A percentile compares a stretch with the other conserved stretches of the same genome.
Evolutionary conservation across 2,888 invertebrate genomes (phyloP).

Genomic region (Agriopis aurantiaria): DNA sequence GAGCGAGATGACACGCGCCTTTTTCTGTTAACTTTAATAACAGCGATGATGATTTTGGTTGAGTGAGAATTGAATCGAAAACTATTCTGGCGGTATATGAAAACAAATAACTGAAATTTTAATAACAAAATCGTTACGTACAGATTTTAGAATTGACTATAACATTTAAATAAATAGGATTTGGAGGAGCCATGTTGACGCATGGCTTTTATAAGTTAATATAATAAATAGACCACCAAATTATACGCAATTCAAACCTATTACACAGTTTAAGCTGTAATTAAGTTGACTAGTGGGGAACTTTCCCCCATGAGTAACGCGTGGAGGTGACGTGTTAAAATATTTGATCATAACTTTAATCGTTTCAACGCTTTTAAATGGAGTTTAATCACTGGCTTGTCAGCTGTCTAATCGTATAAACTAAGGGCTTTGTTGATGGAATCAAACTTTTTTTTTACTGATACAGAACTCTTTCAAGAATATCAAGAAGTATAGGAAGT

Average conservation of each 20-base stretch:
- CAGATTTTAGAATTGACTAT: no score
- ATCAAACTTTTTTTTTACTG: no score
- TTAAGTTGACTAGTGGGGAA: constrained; percentile 44
- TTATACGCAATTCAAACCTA: constrained; percentile 66
- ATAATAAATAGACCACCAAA: constrained; percentile 43
- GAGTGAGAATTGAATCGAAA: constrained; percentile 10
- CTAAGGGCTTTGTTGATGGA: no score
- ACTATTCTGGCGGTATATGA: neutral
- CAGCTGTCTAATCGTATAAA: neutral
- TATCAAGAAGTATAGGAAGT: no score
- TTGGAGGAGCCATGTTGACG: neutral
- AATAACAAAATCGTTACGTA: no score
- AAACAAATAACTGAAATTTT: no score
- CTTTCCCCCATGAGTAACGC: constrained; percentile 27
- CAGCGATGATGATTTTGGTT: constrained; percentile 24
- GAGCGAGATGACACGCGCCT: constrained; percentile 49
- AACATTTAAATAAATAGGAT: neutral
- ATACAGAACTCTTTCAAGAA: no score
- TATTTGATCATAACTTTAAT: constrained; percentile 32
- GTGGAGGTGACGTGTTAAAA: constrained; percentile 25
- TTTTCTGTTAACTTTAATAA: constrained; percentile 40
- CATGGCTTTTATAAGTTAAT: neutral
- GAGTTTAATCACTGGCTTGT: constrained; percentile 17
- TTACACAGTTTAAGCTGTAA: constrained; percentile 55
- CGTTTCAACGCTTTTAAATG: constrained; percentile 16